Conservation (phyloP, 1,140 invertebrate genomes). For the Meloidogyne floridensis region DNA sequence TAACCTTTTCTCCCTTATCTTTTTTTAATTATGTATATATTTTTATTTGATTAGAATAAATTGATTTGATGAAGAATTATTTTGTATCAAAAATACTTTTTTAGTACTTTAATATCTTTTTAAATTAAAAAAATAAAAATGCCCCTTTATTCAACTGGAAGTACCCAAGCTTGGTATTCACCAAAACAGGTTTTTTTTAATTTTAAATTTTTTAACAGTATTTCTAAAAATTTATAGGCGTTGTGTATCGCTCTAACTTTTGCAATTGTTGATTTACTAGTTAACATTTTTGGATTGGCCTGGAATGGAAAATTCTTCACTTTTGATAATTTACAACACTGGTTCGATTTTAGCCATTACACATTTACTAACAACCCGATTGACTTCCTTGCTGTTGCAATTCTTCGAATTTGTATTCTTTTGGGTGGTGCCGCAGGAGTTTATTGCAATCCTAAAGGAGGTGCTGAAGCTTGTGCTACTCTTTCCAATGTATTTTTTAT, state of each 20-base stretch:
- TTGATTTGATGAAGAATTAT: background rate
- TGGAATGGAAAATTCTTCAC: slow-evolving; percentile 65
- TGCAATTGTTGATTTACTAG: slow-evolving; percentile 46
- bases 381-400: slow-evolving; percentile 62
- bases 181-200: slow-evolving; percentile 51
- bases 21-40: background rate
- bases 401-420: slow-evolving; percentile 55
- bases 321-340: slow-evolving; percentile 61
- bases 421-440: slow-evolving; percentile 62
- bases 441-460: slow-evolving; percentile 58
- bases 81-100: background rate
- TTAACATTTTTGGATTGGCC: slow-evolving; percentile 59
- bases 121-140: slow-evolving; percentile 13
- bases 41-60: background rate
- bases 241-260: slow-evolving; percentile 52
- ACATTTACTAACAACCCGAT: slow-evolving; percentile 61
- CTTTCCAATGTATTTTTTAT: slow-evolving; percentile 55
- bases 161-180: slow-evolving; percentile 46
- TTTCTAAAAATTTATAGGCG: slow-evolving; percentile 30
- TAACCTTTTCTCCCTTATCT: background rate
- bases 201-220: no score
- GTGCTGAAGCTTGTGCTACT: slow-evolving; percentile 53
- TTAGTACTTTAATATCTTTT: background rate
- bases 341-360: slow-evolving; percentile 62
- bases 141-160: slow-evolving; percentile 8